Evolutionary conservation across 2,797 vertebrate genomes (phyloP).

Genomic region (Pseudochirops corinnae): DNA sequence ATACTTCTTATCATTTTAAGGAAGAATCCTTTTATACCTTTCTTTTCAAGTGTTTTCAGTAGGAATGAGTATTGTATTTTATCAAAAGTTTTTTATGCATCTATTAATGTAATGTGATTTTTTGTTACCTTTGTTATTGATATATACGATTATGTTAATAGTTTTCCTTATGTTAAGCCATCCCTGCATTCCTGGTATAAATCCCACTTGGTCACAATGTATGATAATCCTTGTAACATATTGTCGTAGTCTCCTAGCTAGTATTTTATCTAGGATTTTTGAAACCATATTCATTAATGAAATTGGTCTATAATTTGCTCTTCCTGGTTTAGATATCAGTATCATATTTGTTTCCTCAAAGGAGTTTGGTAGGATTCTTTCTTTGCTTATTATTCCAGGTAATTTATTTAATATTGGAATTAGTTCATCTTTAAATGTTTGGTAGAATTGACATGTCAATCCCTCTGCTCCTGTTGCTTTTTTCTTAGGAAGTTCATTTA

Average conservation of each 20-base stretch:
- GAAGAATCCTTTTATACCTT: not conserved
- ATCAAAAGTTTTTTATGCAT: not conserved
- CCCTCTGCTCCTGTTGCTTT: not conserved
- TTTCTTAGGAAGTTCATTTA: not conserved
- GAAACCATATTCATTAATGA: not conserved
- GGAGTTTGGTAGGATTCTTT: not conserved
- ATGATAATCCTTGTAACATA: not conserved
- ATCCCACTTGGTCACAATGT: not conserved
- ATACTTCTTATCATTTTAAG: not conserved
- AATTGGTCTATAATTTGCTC: not conserved
- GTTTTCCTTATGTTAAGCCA: not conserved
- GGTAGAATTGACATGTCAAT: not conserved
- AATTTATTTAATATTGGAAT: not conserved
- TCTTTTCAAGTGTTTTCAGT: not conserved
- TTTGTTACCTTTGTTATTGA: not conserved
- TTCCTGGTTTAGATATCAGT: not conserved
- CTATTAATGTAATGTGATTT: not conserved
- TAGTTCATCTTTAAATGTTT: not conserved
- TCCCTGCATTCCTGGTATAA: not conserved
- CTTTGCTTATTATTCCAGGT: not conserved
- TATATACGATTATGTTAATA: not conserved
- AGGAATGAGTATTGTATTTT: not conserved
- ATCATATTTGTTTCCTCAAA: not conserved
- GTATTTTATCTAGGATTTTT: not conserved
- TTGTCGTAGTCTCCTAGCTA: not conserved